Base-by-base conservation (phyloP, 1,140 invertebrate species). In the Gryllus bimaculatus region DNA sequence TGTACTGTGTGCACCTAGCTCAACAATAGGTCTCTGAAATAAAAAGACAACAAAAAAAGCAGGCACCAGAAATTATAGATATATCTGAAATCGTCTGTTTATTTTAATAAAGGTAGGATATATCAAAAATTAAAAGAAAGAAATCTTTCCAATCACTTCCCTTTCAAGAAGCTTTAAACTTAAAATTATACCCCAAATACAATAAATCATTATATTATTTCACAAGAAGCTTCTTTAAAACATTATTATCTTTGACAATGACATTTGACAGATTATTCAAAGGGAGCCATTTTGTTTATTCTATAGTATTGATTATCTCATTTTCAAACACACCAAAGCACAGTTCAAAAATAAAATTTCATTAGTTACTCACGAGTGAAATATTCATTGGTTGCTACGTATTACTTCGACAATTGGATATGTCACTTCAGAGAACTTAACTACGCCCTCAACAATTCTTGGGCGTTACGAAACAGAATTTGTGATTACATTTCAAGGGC, bases 31-130 rank as follows among this genome's bases (percentile, higher is more conserved):
- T 48, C 79, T 79, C 75, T 79, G 79, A 79, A 79, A 79, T 77
- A 79, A 79, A 79, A 76, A 79, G 48, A 79, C 79, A 79, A 79
- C 79, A 79, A 79, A 77, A 39, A 66, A 79, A 79, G 78, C 78
- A 79, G 18, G 78, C 78, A 79, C 78, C 78, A 79, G 74, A 48
- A 78, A 26, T 39, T 20, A 77, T 20, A 77, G n/a, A 47, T 54
- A 77, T 47, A 77, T 77, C 76, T 48, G 47, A 77, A 48, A 48
- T 77, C 47, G 48, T 49, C 47, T 77, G 39, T 77, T 21, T 66
- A 66, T 66, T 66, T 66, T 13, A 10, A 66, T 66, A 66, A 18
- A 18, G 18, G 54, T 66, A 66, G 54, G 18, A 39, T 39, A 39
- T 39, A 39, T 39, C 26, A 39, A 39, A 39, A 39, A 39, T 39